A percentile compares a stretch with the other conserved stretches of the same genome.
Evolutionary conservation across 2,797 vertebrate species (phyloP).

Genomic region (Hippoglossus hippoglossus): DNA sequence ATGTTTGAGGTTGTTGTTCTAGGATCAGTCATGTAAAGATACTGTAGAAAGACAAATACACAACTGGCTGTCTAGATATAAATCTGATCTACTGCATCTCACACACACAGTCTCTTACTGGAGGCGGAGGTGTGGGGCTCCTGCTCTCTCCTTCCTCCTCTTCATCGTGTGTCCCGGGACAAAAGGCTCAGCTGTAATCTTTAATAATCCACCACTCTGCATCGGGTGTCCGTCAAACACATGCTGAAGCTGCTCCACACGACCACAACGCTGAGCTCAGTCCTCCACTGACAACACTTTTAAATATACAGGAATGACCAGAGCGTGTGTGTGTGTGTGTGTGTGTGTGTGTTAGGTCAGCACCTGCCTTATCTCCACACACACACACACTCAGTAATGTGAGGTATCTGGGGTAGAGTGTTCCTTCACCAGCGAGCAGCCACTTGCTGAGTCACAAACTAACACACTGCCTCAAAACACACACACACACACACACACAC

Average conservation of each 20-base stretch:
- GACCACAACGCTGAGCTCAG: not conserved
- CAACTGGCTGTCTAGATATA: not conserved
- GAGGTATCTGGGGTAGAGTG: conserved; percentile 56
- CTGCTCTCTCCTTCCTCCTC: conserved; percentile 88
- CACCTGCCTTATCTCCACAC: conserved; percentile 53
- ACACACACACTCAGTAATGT: conserved; percentile 47
- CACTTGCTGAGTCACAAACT: conserved; percentile 53
- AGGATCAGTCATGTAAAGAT: too few species aligned
- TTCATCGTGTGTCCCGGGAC: conserved; percentile 85
- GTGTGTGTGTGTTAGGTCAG: conserved; percentile 41
- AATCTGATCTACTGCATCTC: not conserved
- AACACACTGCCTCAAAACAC: not conserved
- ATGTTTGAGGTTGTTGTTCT: not conserved
- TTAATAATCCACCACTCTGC: conserved; percentile 55
- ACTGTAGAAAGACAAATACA: not conserved
- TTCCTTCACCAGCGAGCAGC: conserved; percentile 38
- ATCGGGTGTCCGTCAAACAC: conserved; percentile 45
- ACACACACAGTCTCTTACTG: conserved; percentile 86
- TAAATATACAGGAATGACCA: conserved; percentile 23
- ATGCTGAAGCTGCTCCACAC: not conserved
- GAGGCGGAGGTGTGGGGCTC: conserved; percentile 89
- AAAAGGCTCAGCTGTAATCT: conserved; percentile 69
- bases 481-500: conserved; percentile 26
- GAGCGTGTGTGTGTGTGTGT: not conserved
- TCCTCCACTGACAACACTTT: conserved; percentile 1